Conservation (phyloP, 1,140 invertebrate genomes). For the Saccostrea echinata region DNA sequence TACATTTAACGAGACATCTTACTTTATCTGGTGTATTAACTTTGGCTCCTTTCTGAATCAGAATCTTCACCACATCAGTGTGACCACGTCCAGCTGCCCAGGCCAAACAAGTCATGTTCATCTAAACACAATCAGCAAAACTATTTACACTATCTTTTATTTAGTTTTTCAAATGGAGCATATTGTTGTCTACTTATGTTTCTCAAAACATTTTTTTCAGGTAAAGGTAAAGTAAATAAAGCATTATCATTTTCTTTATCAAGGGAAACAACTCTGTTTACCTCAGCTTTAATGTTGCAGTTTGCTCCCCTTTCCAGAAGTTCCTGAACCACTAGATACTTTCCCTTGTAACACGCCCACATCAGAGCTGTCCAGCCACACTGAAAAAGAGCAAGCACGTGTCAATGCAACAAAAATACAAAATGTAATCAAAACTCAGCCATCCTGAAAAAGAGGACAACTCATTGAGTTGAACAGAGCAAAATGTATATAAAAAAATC, state of each 20-base stretch:
- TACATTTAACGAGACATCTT: slow-evolving; percentile 42
- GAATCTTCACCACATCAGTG: slow-evolving; percentile 89
- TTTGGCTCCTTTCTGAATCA: slow-evolving; percentile 92
- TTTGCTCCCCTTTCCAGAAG: slow-evolving; percentile 94
- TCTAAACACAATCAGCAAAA: slow-evolving; percentile 77
- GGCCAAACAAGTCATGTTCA: slow-evolving; percentile 94
- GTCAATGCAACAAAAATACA: background rate
- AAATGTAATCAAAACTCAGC: too few species aligned
- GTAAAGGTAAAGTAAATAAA: background rate
- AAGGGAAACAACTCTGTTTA: slow-evolving; percentile 55
- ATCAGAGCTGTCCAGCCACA: slow-evolving; percentile 98
- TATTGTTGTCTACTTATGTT: too few species aligned
- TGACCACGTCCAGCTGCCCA: slow-evolving; percentile 97
- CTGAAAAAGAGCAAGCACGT: slow-evolving; percentile 80
- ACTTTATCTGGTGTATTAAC: slow-evolving; percentile 95
- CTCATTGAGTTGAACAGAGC: too few species aligned
- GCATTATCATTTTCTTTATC: background rate
- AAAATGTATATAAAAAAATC: too few species aligned
- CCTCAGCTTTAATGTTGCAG: slow-evolving; percentile 96
- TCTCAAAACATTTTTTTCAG: too few species aligned
- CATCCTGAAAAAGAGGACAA: too few species aligned
- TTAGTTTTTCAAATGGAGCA: too few species aligned
- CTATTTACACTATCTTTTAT: background rate
- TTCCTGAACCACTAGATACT: slow-evolving; percentile 88
- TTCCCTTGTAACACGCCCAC: slow-evolving; percentile 98